Evolutionary conservation across 53 echinoderm and acorn worm genomes (phyloP).

Genomic region (Actinopyga echinites): DNA sequence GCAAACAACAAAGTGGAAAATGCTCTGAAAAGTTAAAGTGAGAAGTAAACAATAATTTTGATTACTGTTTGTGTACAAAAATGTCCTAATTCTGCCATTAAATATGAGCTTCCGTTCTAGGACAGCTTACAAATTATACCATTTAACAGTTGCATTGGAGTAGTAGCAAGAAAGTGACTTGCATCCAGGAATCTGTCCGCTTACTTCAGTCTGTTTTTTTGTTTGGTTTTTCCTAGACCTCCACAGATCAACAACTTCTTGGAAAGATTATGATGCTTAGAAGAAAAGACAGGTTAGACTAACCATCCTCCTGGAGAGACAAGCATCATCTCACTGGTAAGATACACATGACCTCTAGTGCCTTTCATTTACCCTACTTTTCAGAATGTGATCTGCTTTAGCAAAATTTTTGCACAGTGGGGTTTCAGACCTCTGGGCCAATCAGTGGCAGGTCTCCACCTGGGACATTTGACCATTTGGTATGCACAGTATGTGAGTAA

Average conservation of each 20-base stretch:
- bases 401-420: slow-evolving; percentile 34
- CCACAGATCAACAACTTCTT: neutral
- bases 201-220: neutral
- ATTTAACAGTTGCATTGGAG: too few species aligned
- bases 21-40: too few species aligned
- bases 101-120: too few species aligned
- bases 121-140: too few species aligned
- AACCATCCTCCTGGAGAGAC: neutral
- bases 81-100: too few species aligned
- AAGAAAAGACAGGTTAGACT: slow-evolving; percentile 8
- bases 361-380: slow-evolving; percentile 39
- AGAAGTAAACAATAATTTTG: too few species aligned
- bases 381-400: slow-evolving; percentile 29
- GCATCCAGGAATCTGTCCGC: neutral
- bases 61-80: too few species aligned
- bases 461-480: slow-evolving; percentile 38
- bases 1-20: too few species aligned
- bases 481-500: slow-evolving; percentile 38
- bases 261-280: slow-evolving; percentile 15
- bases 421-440: slow-evolving; percentile 29
- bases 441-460: slow-evolving; percentile 35
- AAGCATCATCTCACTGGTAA: slow-evolving; percentile 8
- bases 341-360: slow-evolving; percentile 1
- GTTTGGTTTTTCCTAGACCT: slow-evolving; percentile 16
- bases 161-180: too few species aligned